Conservation (phyloP, 2,888 invertebrate species). For the Mythimna vitellina region DNA sequence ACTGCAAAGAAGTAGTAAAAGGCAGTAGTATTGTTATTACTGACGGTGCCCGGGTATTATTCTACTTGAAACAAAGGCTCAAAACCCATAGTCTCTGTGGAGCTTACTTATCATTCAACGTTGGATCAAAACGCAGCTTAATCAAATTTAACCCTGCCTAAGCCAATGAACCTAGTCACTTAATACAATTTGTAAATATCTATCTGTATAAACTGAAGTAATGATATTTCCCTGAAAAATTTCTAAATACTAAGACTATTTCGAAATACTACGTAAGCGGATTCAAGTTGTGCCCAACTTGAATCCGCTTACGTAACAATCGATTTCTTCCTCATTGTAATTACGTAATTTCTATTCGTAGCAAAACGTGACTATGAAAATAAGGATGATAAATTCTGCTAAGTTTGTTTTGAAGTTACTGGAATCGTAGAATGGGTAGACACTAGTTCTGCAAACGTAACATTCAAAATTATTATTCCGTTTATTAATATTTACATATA, state of each 20-base stretch:
- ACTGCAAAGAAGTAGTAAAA: too few relatives aligned
- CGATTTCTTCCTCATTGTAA: slow-evolving; percentile 2
- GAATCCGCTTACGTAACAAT: slow-evolving; percentile 8
- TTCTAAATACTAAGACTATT: too few relatives aligned
- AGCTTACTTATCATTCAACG: neutral
- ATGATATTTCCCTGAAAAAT: neutral
- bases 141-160: neutral
- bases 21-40: too few relatives aligned
- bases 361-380: neutral
- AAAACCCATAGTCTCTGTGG: neutral
- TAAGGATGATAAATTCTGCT: neutral
- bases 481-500: too few relatives aligned
- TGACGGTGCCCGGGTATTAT: too few relatives aligned
- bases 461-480: too few relatives aligned
- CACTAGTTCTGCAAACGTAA: too few relatives aligned
- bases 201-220: neutral
- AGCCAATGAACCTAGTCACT: too few relatives aligned
- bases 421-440: too few relatives aligned
- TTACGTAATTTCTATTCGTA: neutral
- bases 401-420: too few relatives aligned
- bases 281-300: neutral
- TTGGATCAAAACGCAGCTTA: slow-evolving; percentile 1
- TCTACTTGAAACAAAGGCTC: slow-evolving; percentile 12
- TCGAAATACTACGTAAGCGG: too few relatives aligned
- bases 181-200: neutral